Evolutionary conservation across 2,888 invertebrate species (phyloP), one percentile per base, ranked within the genome.

Genomic region (Noctua janthina): DNA sequence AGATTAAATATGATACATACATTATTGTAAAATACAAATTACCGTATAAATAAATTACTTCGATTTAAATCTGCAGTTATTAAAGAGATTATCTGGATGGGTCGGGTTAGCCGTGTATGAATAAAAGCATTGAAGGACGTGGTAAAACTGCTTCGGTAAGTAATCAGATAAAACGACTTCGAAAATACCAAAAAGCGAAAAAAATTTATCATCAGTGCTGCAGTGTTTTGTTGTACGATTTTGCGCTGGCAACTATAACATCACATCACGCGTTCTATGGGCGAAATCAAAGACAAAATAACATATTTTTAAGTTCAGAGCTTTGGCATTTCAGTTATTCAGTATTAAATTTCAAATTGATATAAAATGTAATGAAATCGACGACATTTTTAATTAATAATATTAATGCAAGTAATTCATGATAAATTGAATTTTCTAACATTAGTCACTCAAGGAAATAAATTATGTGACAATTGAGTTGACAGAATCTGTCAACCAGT

Each of bases 401-500:
- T 20, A 39, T 0, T 35, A 66, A 1, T 39, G 20, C 35, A 71
- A 23, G 29, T 39, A 59, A 29, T 56, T 69, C 35, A 20, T 59
- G 49, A 23, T 13, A n/a, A 56, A 66, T 15, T 11, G 0, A 20
- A 54, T 76, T 66, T 7, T 67, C 15, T 23, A 20, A 13, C 35
- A 73, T 69, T 78, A 70, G 29, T 78, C 78, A 87, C 49, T 78
- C 64, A 66, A 80, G 72, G 82, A 87, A 82, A 76, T 83, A 79
- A 78, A 85, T 76, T 89, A 78, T 11, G 73, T 88, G 88, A 89
- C 89, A 89, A 88, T 84, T 81, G 74, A 77, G 73, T 81, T 92
- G 93, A 94, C 92, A 93, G 93, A 85, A 85, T 84, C 93, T 95
- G 96, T 95, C 96, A 95, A 89, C 91, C 88, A 85, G 91, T 93